phyloP scores from a whole-genome alignment of 2,113 vertebrate species.

The Fregata magnificens region DNA sequence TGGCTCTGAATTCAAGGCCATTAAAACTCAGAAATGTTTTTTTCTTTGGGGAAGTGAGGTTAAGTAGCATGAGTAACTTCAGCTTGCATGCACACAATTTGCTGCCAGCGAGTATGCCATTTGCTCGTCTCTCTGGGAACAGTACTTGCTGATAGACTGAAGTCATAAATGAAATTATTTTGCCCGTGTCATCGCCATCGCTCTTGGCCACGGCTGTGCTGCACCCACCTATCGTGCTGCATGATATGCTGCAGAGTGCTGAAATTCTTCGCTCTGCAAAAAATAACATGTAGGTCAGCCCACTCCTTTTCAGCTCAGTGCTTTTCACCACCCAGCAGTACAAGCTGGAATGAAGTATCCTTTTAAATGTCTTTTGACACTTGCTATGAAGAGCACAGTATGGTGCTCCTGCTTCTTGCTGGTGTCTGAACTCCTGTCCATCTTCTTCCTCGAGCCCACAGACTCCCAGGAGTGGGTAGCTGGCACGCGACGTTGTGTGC shows the following conservation, averaged over 20 bases:
- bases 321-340: not conserved
- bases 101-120: accelerated
- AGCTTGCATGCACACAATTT: accelerated
- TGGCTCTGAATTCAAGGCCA: not conserved
- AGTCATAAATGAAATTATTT: not conserved
- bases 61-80: not conserved
- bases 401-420: not conserved
- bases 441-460: not conserved
- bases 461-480: not conserved
- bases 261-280: not conserved
- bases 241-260: not conserved
- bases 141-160: not conserved
- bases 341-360: not conserved
- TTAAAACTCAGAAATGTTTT: not conserved
- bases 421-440: not conserved
- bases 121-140: not conserved
- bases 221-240: not conserved
- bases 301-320: not conserved
- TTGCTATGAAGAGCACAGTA: not conserved
- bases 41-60: not conserved
- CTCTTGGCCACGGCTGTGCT: not conserved
- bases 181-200: not conserved
- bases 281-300: not conserved
- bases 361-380: not conserved
- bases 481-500: accelerated